A percentile compares a stretch with the other conserved stretches of the same genome.
These are phyloP conservation scores for Drosophila subpulchrella DNA, from an alignment of 1,140 invertebrate genomes.

Conservation along the genomic window DNA sequence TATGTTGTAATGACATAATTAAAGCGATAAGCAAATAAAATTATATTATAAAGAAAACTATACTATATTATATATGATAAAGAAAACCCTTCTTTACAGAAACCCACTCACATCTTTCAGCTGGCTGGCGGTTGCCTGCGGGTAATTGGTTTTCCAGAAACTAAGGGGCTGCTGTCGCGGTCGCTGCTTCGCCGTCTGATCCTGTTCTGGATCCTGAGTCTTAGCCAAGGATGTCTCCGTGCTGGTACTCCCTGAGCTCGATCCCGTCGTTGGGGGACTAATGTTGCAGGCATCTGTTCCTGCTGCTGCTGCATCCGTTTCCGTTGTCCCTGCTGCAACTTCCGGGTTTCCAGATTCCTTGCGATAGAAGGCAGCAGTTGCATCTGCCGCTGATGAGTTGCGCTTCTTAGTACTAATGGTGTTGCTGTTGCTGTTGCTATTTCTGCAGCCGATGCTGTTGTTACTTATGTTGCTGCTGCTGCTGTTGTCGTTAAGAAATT, in stretches of 20 bases:
- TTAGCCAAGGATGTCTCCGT: not conserved
- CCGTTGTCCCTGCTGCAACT: constrained; percentile 1
- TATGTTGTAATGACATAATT: no score
- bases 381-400: constrained; percentile 52
- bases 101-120: constrained; percentile 52
- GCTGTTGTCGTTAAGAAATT: constrained; percentile 20
- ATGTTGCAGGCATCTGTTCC: not conserved
- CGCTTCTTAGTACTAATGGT: constrained; percentile 27
- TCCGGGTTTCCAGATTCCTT: constrained; percentile 36
- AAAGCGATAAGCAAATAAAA: no score
- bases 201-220: not conserved
- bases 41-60: no score
- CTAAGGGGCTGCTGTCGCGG: constrained; percentile 58
- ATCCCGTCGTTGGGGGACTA: not conserved
- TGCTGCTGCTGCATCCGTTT: not conserved
- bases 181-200: constrained; percentile 8
- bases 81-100: no score
- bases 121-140: constrained; percentile 56
- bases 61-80: no score
- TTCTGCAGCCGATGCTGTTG: constrained; percentile 27
- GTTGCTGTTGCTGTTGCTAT: constrained; percentile 1
- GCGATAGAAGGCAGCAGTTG: constrained; percentile 42
- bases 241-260: not conserved
- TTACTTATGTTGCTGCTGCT: constrained; percentile 11
- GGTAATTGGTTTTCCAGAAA: constrained; percentile 69